phyloP scores from a whole-genome alignment of 1,140 invertebrate genomes.

The Eriocheir sinensis region DNA sequence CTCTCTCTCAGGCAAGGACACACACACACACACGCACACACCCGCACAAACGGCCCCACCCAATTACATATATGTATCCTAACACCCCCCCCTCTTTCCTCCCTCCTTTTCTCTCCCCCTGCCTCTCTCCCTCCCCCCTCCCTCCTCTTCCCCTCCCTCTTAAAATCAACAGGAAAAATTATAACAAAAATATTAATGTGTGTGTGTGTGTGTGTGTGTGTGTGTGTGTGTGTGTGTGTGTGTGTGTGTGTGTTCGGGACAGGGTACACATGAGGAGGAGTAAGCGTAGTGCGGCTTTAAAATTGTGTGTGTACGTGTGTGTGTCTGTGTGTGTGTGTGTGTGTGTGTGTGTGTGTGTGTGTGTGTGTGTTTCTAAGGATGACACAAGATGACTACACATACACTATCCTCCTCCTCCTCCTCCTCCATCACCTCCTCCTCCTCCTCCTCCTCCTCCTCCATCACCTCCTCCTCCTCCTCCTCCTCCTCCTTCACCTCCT shows the following conservation, averaged over 20 bases:
- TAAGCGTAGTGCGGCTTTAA: neutral
- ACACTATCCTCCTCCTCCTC: neutral
- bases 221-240: neutral
- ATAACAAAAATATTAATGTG: no score
- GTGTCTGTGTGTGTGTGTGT: no score
- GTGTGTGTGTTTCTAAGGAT: no score
- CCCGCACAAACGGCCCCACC: neutral
- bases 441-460: neutral
- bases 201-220: no score
- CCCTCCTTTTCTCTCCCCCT: neutral
- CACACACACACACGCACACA: no score
- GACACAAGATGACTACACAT: no score
- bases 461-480: neutral
- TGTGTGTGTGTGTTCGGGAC: neutral
- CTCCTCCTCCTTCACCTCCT: neutral
- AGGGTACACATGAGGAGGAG: neutral
- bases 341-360: no score
- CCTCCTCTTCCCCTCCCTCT: neutral
- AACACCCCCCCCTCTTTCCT: neutral
- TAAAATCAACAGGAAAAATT: no score
- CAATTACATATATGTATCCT: neutral
- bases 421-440: neutral
- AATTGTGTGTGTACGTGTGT: neutral
- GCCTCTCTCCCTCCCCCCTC: neutral
- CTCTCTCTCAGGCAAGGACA: neutral